Conservation (phyloP, 2,797 vertebrate species). For the Phrynocephalus forsythii region DNA sequence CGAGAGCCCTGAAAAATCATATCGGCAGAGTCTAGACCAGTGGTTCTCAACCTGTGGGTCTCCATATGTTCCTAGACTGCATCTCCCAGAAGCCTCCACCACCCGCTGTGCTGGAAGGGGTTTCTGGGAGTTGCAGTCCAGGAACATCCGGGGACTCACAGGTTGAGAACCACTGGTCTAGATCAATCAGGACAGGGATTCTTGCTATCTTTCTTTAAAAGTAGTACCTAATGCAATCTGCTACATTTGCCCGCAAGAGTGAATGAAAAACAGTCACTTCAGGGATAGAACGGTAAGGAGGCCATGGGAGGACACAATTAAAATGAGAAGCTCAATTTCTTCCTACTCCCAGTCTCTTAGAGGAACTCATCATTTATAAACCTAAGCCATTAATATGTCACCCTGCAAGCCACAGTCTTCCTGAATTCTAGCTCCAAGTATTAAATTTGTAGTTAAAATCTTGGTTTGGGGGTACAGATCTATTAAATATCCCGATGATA, state of each 20-base stretch:
- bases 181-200: not conserved
- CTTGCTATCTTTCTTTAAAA: not conserved
- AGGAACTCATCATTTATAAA: not conserved
- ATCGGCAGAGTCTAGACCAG: not conserved
- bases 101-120: too few species aligned
- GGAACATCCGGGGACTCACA: too few species aligned
- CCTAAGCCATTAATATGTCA: not conserved
- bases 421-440: not conserved
- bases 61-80: too few species aligned
- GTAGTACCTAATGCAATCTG: not conserved
- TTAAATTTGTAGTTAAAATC: not conserved
- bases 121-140: too few species aligned
- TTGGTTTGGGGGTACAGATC: too few species aligned
- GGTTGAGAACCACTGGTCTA: too few species aligned
- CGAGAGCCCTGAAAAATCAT: not conserved
- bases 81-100: too few species aligned
- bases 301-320: not conserved
- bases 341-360: not conserved
- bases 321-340: not conserved
- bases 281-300: not conserved
- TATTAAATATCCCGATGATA: too few species aligned
- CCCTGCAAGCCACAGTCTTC: not conserved
- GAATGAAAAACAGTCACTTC: not conserved
- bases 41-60: too few species aligned
- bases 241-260: not conserved